Base-by-base conservation (phyloP, 2,888 invertebrate genomes). In the Pristionchus japonicus region DNA sequence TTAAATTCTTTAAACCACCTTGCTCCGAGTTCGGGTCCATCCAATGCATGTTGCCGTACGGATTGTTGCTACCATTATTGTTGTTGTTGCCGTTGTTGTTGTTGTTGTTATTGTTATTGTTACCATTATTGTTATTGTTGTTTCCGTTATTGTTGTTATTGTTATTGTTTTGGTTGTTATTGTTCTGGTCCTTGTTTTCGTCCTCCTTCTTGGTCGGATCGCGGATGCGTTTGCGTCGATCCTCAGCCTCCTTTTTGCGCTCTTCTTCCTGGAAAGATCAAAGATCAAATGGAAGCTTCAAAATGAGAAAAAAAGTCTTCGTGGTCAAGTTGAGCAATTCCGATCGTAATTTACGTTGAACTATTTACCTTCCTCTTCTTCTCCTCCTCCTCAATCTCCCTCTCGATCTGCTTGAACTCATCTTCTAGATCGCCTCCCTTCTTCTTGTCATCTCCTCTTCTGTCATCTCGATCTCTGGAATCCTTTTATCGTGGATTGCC, bases 341-440 rank as follows among this genome's bases (percentile, higher is more conserved):
- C 43, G 43, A 43, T n/a, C n/a, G n/a, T n/a, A n/a, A n/a, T n/a
- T n/a, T n/a, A n/a, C n/a, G n/a, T n/a, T n/a, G n/a, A n/a, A n/a
- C n/a, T n/a, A n/a, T n/a, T n/a, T n/a, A 83, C 82, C 85, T 85
- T 85, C 27, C 64, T 85, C 85, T 85, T 85, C 64, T 85, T 85
- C 85, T 85, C 85, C 40, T 85, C 85, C 27, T 85, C 85, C n/a
- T 61, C 85, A 40, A 85, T 85, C 34, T 85, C 85, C 64, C 85
- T 85, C 43, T 85, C 85, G 43, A 85, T 85, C 43, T 85, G 85
- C 85, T 85, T 85, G 85, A 85, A 85, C 40, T 85, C 85, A 43
- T 85, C 85, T 20, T 85, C 85, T 17, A 85, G 43, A 37, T 57
- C 57, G 57, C 64, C 85, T 85, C 85, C 85, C 17, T 57, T 43